Conservation (phyloP, 2,888 invertebrate species). For the Eueremaeus valkanovi region DNA sequence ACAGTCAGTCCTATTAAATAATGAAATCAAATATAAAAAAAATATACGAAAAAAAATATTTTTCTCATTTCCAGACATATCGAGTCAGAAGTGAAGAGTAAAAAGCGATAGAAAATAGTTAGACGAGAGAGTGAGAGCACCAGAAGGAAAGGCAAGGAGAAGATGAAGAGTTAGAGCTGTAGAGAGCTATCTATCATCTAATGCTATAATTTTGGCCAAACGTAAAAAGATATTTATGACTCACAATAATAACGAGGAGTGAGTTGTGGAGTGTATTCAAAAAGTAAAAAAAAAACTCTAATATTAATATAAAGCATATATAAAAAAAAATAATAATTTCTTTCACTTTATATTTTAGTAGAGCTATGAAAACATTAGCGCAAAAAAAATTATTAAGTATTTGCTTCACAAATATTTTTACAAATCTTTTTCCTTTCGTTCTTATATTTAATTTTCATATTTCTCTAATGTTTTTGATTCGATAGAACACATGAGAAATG, state of each 20-base stretch:
- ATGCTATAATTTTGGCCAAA: not conserved
- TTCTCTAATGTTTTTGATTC: too few relatives aligned
- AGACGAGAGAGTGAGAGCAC: not conserved
- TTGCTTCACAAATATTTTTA: not conserved
- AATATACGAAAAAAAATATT: not conserved
- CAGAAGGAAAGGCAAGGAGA: too few relatives aligned
- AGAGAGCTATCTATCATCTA: slow-evolving; percentile 3
- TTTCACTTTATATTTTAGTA: not conserved
- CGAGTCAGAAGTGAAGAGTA: too few relatives aligned
- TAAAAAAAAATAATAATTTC: not conserved
- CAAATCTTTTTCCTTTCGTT: not conserved
- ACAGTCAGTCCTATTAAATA: not conserved
- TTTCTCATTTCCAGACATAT: not conserved
- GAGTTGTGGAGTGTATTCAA: not conserved
- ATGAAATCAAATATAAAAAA: not conserved
- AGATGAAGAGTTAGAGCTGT: too few relatives aligned
- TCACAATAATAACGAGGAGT: not conserved
- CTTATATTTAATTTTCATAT: too few relatives aligned
- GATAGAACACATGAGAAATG: too few relatives aligned
- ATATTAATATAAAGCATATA: too few relatives aligned
- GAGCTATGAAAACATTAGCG: not conserved
- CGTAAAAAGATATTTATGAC: not conserved
- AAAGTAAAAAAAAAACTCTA: too few relatives aligned
- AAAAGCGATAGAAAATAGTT: not conserved
- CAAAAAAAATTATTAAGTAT: not conserved